Conservation (phyloP, 2,113 vertebrate species). For the Dissostichus mawsoni region DNA sequence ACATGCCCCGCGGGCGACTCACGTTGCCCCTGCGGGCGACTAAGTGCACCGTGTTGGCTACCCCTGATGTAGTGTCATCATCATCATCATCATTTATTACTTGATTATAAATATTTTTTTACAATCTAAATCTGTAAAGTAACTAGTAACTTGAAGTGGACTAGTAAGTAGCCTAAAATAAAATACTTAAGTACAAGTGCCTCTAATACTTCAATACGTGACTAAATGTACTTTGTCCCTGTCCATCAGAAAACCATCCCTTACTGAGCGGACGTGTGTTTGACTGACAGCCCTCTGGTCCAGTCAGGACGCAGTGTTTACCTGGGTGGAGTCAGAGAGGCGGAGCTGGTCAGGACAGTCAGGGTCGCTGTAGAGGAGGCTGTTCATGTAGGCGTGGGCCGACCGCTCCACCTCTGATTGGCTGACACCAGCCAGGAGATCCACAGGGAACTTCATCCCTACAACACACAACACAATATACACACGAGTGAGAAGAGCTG, state of each 20-base stretch:
- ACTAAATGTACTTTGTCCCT: not conserved
- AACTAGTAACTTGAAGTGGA: not conserved
- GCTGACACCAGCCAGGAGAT: conserved; percentile 83
- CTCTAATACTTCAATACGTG: not conserved
- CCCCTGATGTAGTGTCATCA: too few species aligned
- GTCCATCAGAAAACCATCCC: not conserved
- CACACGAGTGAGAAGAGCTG: not conserved
- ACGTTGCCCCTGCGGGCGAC: too few species aligned
- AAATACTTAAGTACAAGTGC: not conserved
- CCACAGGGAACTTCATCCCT: conserved; percentile 92
- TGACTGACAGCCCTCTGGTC: not conserved
- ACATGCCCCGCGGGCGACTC: too few species aligned
- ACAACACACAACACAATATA: conserved; percentile 16
- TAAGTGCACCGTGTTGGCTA: too few species aligned
- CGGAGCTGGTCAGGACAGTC: conserved; percentile 79
- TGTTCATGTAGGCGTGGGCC: conserved; percentile 83
- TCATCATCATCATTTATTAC: not conserved
- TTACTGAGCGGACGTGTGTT: not conserved
- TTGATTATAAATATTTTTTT: not conserved
- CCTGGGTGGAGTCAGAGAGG: conserved; percentile 73
- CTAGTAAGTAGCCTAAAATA: not conserved
- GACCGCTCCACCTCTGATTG: conserved; percentile 84
- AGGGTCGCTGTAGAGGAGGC: conserved; percentile 81
- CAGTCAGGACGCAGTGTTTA: conserved; percentile 34
- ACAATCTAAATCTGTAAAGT: not conserved